phyloP scores from a whole-genome alignment of 2,888 invertebrate species.

The Caradrina clavipalpis region DNA sequence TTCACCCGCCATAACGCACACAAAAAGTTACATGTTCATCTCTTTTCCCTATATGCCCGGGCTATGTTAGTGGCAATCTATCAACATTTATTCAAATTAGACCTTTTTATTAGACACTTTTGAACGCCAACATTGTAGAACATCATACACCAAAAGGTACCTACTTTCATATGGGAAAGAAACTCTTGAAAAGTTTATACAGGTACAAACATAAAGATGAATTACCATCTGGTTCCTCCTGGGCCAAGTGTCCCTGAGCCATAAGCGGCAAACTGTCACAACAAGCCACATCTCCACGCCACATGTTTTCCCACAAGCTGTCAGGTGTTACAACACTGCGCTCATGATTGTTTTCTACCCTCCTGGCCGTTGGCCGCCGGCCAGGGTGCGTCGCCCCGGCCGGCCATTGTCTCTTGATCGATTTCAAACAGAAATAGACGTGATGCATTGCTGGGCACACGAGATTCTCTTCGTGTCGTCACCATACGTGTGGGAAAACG shows the following conservation, averaged over 20 bases:
- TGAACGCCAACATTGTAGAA: too few relatives aligned
- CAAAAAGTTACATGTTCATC: not conserved
- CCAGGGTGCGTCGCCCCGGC: constrained; percentile 73
- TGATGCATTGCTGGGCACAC: constrained; percentile 52
- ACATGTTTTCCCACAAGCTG: constrained; percentile 30
- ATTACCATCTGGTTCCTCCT: not conserved
- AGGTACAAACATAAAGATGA: not conserved
- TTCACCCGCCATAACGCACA: not conserved
- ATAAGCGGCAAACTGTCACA: constrained; percentile 7
- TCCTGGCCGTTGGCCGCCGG: constrained; percentile 67
- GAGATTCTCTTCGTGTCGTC: constrained; percentile 42
- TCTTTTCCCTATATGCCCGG: too few relatives aligned
- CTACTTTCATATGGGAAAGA: too few relatives aligned
- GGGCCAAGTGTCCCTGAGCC: not conserved
- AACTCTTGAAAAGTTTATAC: too few relatives aligned
- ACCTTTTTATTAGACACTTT: too few relatives aligned
- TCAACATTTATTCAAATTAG: too few relatives aligned
- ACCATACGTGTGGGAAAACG: constrained; percentile 20
- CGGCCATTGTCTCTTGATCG: constrained; percentile 72
- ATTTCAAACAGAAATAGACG: constrained; percentile 67
- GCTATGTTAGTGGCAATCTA: not conserved
- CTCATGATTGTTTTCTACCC: constrained; percentile 62
- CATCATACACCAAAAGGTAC: too few relatives aligned
- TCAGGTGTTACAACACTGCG: constrained; percentile 21
- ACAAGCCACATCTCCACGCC: constrained; percentile 1